Base-by-base conservation (phyloP, 2,888 invertebrate genomes). In the Lithophane semibrunnea region DNA sequence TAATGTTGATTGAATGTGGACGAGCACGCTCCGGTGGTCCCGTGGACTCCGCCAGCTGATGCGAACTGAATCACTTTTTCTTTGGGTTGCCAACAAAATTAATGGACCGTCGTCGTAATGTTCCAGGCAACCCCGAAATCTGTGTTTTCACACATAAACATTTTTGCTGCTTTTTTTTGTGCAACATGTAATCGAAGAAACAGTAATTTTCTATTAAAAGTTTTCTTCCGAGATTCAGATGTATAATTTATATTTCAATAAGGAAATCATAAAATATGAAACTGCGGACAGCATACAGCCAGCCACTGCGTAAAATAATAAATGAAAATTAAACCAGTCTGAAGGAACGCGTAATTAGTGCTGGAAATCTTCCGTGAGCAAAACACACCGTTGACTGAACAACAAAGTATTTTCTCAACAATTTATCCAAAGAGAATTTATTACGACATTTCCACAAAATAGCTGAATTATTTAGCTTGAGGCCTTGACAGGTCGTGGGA, bases 1-100 rank as follows among this genome's bases (percentile, higher is more conserved):
- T 92, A 92, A 93, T 93, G 89, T 81, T 90, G 90, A 92, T 92
- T 85, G 92, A 94, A 94, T 92, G 93, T 88, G 94, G 93, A 83
- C 93, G 87, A 84, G 58, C 85, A 89, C 88, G 91, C 88, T 91
- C 85, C 73, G 90, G 82, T 89, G 91, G 87, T 86, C 88, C 84
- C 78, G 86, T 86, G 88, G 90, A 90, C 89, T 88, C 78, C 79
- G 76, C 87, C 87, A 85, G 85, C 84, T 85, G 88, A 87, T 87
- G 82, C 76, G 70, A 66, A 81, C 86, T 92, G 91, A 92, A 89
- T 92, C 90, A 91, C 87, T 85, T 80, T 76, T 83, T 86, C 84
- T 81, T 84, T 83, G 83, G 85, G 80, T 82, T 91, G 90, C 90
- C 90, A 91, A 88, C 85, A 78, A 88, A 87, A 84, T 89, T 88